phyloP scores from a whole-genome alignment of 1,140 invertebrate species.

The Drosophila arawakana region DNA sequence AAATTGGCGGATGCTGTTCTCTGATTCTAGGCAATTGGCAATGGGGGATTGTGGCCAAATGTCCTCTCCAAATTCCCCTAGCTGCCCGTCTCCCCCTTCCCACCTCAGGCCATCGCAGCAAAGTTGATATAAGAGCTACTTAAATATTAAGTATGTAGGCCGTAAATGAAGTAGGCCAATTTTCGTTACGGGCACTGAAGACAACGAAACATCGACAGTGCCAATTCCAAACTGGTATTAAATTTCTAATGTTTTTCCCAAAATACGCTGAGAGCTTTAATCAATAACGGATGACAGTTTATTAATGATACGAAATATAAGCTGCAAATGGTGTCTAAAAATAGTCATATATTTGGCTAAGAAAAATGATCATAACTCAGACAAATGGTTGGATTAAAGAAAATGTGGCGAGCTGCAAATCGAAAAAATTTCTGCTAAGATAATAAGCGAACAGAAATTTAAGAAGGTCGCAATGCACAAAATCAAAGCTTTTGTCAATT shows the following conservation, averaged over 20 bases:
- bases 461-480: no score
- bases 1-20: constrained; percentile 51
- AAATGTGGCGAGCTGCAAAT: no score
- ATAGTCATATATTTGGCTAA: no score
- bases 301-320: constrained; percentile 14
- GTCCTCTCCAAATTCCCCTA: not conserved
- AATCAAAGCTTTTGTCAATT: no score
- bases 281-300: constrained; percentile 31
- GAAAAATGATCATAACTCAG: not conserved
- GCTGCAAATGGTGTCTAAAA: not conserved
- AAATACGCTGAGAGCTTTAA: constrained; percentile 19
- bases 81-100: not conserved
- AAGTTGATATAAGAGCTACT: constrained; percentile 50
- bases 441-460: no score
- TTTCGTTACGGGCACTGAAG: not conserved
- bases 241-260: not conserved
- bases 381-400: not conserved
- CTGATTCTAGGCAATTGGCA: constrained; percentile 30
- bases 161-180: constrained; percentile 45
- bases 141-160: constrained; percentile 67
- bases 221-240: not conserved
- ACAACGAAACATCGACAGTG: not conserved
- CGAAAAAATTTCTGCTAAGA: no score
- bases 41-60: constrained; percentile 48
- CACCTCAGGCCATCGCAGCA: constrained; percentile 3